A percentile compares a stretch with the other conserved stretches of the same genome.
phyloP scores from a whole-genome alignment of 2,888 invertebrate species.

The Steinernema carpocapsae region DNA sequence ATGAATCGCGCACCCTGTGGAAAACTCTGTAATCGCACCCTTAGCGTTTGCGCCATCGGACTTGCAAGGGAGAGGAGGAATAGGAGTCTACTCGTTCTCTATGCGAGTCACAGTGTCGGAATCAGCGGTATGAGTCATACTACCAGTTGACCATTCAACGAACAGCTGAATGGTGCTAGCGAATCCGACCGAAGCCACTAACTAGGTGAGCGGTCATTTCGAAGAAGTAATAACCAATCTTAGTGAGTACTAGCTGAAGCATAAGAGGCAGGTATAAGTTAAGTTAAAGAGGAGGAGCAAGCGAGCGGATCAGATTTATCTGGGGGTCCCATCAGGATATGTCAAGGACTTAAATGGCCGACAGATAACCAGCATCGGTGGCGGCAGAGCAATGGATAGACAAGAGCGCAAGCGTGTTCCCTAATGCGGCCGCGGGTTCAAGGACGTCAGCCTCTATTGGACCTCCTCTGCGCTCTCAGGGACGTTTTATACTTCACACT shows the following conservation, averaged over 20 bases:
- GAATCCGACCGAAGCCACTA: not conserved
- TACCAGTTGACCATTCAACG: constrained; percentile 25
- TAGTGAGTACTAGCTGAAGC: constrained; percentile 30
- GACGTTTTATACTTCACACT: constrained; percentile 35
- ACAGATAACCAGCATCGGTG: constrained; percentile 35
- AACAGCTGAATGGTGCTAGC: constrained; percentile 14
- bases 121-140: constrained; percentile 6
- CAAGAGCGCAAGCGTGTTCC: constrained; percentile 34
- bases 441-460: constrained; percentile 35
- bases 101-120: not conserved
- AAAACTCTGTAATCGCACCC: constrained; percentile 34
- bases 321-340: constrained; percentile 32
- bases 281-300: constrained; percentile 28
- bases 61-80: not conserved
- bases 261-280: constrained; percentile 30
- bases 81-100: constrained; percentile 30
- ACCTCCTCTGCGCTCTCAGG: constrained; percentile 35
- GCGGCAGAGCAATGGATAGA: constrained; percentile 34
- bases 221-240: constrained; percentile 17
- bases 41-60: constrained; percentile 27
- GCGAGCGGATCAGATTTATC: constrained; percentile 32
- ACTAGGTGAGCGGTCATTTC: constrained; percentile 18
- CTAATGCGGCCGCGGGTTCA: constrained; percentile 35
- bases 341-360: constrained; percentile 35
- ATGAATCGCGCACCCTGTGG: constrained; percentile 34